Conservation (phyloP, 2,888 invertebrate genomes). For the Drosophila sordidula region DNA sequence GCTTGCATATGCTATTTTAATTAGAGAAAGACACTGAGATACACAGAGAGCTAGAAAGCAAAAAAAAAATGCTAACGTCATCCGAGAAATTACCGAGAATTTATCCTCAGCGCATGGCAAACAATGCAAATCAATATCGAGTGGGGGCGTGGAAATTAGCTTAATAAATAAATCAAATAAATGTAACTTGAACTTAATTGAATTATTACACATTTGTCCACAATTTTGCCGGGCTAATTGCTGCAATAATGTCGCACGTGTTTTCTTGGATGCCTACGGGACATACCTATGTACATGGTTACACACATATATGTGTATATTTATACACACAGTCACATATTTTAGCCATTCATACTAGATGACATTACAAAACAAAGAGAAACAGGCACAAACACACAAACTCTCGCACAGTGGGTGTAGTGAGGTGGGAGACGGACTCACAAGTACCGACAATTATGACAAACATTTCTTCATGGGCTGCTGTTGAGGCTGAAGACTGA, state of each 20-base stretch:
- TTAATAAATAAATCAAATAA: constrained; percentile 75
- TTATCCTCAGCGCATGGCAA: not conserved
- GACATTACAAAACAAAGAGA: constrained; percentile 53
- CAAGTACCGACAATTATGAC: constrained; percentile 78
- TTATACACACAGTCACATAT: constrained; percentile 33
- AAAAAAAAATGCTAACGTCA: not conserved
- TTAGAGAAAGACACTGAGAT: constrained; percentile 41
- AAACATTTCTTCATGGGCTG: constrained; percentile 65
- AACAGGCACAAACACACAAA: constrained; percentile 11
- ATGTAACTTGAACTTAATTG: constrained; percentile 76
- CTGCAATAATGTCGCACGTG: constrained; percentile 79
- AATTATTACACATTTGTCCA: constrained; percentile 78
- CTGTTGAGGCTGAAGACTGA: constrained; percentile 21
- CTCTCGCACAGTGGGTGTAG: not conserved
- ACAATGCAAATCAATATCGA: constrained; percentile 33
- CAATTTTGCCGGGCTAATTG: constrained; percentile 73
- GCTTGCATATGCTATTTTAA: constrained; percentile 64
- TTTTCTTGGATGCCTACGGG: constrained; percentile 39
- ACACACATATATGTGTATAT: not conserved
- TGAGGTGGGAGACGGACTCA: constrained; percentile 30
- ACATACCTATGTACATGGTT: constrained; percentile 13
- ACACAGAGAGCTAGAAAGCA: not conserved
- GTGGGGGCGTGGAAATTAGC: constrained; percentile 36
- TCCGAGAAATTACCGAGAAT: constrained; percentile 4
- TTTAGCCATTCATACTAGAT: constrained; percentile 50